Percentiles rank a stretch among this genome's conserved stretches.
phyloP scores from a whole-genome alignment of 2,888 invertebrate species.

The Tiliacea aurago region DNA sequence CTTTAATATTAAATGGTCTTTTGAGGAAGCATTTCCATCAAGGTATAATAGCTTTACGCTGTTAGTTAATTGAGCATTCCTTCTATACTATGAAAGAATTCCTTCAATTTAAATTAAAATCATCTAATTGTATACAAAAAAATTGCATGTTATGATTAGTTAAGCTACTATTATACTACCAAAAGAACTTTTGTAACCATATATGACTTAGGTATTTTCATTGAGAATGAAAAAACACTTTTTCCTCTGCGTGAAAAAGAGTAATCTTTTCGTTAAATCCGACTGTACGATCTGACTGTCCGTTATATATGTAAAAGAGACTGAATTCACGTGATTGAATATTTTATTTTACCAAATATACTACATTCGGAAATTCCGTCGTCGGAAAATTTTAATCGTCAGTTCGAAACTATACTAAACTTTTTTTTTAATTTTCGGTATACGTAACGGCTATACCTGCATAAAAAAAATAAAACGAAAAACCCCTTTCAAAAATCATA shows the following conservation, averaged over 20 bases:
- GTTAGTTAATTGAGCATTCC: too few species aligned
- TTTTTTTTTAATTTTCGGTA: slow-evolving; percentile 13
- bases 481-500: neutral
- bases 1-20: too few species aligned
- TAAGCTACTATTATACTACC: too few species aligned
- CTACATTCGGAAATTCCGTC: slow-evolving; percentile 11
- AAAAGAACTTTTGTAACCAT: too few species aligned
- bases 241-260: neutral
- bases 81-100: too few species aligned
- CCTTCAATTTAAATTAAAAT: too few species aligned
- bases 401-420: neutral
- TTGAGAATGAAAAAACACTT: neutral
- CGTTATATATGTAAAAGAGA: slow-evolving; percentile 14
- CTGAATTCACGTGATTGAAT: slow-evolving; percentile 41
- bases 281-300: too few species aligned
- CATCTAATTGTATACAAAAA: too few species aligned
- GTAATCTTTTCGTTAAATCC: slow-evolving; percentile 19
- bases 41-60: too few species aligned
- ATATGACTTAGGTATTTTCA: too few species aligned
- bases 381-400: slow-evolving; percentile 9
- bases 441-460: neutral
- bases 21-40: too few species aligned
- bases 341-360: slow-evolving; percentile 38
- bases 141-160: too few species aligned
- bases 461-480: neutral